phyloP scores from a whole-genome alignment of 2,797 vertebrate genomes.

The Enteromius radiatus region DNA sequence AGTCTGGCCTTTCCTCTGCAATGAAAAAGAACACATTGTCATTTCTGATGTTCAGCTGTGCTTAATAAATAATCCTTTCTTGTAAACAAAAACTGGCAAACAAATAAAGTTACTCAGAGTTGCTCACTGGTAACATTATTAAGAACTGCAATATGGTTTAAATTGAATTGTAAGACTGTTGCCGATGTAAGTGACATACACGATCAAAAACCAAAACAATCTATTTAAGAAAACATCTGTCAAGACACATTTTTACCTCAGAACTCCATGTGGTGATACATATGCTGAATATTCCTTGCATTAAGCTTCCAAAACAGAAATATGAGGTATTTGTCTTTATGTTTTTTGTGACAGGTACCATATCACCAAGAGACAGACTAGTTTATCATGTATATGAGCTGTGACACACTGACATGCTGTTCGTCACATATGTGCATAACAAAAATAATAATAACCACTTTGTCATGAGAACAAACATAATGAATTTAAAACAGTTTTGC shows the following conservation, averaged over 20 bases:
- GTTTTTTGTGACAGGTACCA: not conserved
- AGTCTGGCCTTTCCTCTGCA: slow-evolving; percentile 89
- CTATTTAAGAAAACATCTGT: slow-evolving; percentile 8
- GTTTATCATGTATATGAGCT: not conserved
- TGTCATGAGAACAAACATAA: not conserved
- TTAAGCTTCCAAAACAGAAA: not conserved
- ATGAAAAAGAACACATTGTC: not conserved
- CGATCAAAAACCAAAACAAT: not conserved
- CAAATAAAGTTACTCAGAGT: not conserved
- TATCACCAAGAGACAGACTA: not conserved
- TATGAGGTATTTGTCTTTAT: slow-evolving; percentile 9
- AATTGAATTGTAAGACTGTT: slow-evolving; percentile 5
- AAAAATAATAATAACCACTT: not conserved
- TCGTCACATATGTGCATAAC: not conserved
- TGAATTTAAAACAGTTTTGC: not conserved
- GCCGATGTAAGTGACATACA: not conserved
- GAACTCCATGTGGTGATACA: not conserved
- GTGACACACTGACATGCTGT: slow-evolving; percentile 5
- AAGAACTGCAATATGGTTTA: not conserved
- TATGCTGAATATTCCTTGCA: not conserved
- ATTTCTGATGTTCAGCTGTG: not conserved
- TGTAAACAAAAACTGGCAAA: not conserved
- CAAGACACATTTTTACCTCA: not conserved
- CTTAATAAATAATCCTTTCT: not conserved
- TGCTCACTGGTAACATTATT: not conserved